Evolutionary conservation across 2,797 vertebrate genomes (phyloP).

Genomic region (Neostethus bicornis): DNA sequence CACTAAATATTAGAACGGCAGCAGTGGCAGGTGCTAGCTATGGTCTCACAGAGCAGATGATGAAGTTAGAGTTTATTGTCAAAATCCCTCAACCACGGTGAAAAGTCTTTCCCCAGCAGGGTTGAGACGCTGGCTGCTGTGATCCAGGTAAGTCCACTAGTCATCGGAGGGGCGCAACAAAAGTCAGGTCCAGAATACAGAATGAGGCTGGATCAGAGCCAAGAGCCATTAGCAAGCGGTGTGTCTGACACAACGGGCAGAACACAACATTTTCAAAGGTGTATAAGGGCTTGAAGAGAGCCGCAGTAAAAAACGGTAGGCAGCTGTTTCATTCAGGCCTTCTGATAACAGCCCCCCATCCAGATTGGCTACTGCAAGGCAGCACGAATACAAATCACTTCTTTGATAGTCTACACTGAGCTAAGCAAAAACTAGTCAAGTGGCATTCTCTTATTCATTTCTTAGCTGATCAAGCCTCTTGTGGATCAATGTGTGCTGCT

Average conservation of each 20-base stretch:
- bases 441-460: slow-evolving; percentile 46
- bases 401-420: slow-evolving; percentile 56
- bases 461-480: slow-evolving; percentile 51
- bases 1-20: slow-evolving; percentile 53
- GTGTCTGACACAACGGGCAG: slow-evolving; percentile 65
- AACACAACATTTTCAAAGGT: slow-evolving; percentile 71
- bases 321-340: slow-evolving; percentile 77
- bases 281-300: slow-evolving; percentile 61
- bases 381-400: slow-evolving; percentile 66
- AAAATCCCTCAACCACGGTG: slow-evolving; percentile 50
- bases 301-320: slow-evolving; percentile 47
- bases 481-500: slow-evolving; percentile 35
- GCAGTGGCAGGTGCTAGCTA: slow-evolving; percentile 63
- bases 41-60: slow-evolving; percentile 35
- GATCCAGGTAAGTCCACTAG: slow-evolving; percentile 69
- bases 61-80: slow-evolving; percentile 49
- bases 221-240: slow-evolving; percentile 68
- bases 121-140: slow-evolving; percentile 32
- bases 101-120: slow-evolving; percentile 41
- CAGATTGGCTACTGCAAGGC: slow-evolving; percentile 55
- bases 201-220: slow-evolving; percentile 70
- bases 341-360: slow-evolving; percentile 72
- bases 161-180: slow-evolving; percentile 35
- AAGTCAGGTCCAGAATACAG: slow-evolving; percentile 60
- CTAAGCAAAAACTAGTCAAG: slow-evolving; percentile 53